Base-by-base conservation (phyloP, 92 coral and sea anemone genomes). In the Porites cylindrica region DNA sequence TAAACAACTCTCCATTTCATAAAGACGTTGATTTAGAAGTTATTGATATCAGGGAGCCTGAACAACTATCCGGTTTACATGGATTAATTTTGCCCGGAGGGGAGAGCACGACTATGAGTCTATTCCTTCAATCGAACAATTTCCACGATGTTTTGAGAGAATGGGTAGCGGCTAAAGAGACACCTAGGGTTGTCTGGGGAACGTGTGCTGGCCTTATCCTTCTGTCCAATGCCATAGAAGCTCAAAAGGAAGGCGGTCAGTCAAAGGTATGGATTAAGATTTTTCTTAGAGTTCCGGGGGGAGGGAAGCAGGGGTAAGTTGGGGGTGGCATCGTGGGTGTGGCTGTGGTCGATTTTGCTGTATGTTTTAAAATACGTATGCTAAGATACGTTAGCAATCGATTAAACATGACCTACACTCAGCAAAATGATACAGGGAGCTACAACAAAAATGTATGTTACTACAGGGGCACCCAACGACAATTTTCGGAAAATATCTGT, bases 1-100 rank as follows among this genome's bases (percentile, higher is more conserved):
- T 84, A 26, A 92, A 87, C 70, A 72, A 76, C 71, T 87, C 90
- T 54, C 69, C 86, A 24, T 82, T 89, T 18, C 56, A 85, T 32
- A 81, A 59, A 26, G 72, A 70, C 13, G n/a, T 93, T 24, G 93
- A 92, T 16, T 26, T 97, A n/a, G 85, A 92, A 60, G 85, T 97
- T n/a, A 74, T 43, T 26, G 98, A 92, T 75, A 93, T 97, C 14
- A 90, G 95, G n/a, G 90, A 92, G n/a, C 90, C 94, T 6, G 83
- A 85, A 13, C 89, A 97, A 80, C 43, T 97, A 6, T 12, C 63
- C 19, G 91, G 82, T 75, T 86, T 97, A 21, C 94, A 95, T 70
- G 99, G 99, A 1, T 85, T 97, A 21, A 89, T 97, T 72, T 70
- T 97, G 10, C 99, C 99, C 21, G 99, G 99, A 5, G 99, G 99